Evolutionary conservation across 1,140 invertebrate species (phyloP).

Genomic region (Chironomus tepperi): DNA sequence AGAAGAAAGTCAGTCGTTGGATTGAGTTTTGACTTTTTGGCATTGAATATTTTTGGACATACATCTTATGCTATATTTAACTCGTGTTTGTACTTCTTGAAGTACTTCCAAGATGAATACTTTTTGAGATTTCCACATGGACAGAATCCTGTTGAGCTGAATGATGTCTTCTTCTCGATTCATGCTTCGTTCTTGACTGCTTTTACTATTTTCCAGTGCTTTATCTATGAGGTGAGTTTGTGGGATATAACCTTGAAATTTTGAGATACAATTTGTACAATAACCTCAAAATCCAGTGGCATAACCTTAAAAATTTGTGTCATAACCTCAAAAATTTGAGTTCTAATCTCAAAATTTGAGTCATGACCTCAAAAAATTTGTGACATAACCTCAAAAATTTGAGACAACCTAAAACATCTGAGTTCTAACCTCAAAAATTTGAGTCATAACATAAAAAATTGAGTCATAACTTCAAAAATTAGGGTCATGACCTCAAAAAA

Average conservation of each 20-base stretch:
- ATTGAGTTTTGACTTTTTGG: slow-evolving; percentile 92
- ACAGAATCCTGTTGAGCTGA: slow-evolving; percentile 87
- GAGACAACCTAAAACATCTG: too few relatives aligned
- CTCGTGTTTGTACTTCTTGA: slow-evolving; percentile 77
- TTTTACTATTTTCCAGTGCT: slow-evolving; percentile 80
- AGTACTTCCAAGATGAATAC: slow-evolving; percentile 72
- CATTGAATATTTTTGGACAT: slow-evolving; percentile 90
- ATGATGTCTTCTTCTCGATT: slow-evolving; percentile 92
- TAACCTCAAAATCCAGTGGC: too few relatives aligned
- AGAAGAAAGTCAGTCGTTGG: slow-evolving; percentile 92
- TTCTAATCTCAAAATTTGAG: neutral
- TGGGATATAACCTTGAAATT: neutral
- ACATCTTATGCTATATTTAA: slow-evolving; percentile 90
- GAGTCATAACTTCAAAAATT: too few relatives aligned
- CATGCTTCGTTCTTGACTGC: slow-evolving; percentile 82
- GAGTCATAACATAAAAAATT: too few relatives aligned
- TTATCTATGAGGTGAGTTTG: slow-evolving; percentile 76
- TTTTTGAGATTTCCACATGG: slow-evolving; percentile 68
- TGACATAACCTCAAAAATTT: neutral
- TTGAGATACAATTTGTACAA: neutral
- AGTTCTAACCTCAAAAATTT: neutral
- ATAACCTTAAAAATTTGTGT: neutral
- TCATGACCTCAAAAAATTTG: neutral
- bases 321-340: neutral
- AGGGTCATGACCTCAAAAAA: neutral